Conservation (phyloP, 1,140 invertebrate genomes). For the Ditylenchus dipsaci region DNA sequence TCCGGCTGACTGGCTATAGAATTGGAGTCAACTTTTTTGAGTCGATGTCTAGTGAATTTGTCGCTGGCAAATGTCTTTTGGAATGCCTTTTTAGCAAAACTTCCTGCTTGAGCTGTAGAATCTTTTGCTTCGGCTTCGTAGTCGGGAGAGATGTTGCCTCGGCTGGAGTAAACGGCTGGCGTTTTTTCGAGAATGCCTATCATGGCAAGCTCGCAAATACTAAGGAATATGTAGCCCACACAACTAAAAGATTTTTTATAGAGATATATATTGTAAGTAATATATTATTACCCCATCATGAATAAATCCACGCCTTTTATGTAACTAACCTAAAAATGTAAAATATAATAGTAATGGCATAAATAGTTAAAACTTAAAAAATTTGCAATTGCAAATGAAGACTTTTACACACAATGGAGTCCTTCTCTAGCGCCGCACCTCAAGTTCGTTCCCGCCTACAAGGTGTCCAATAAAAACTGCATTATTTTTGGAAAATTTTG, state of each 20-base stretch:
- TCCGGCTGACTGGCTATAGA: background rate
- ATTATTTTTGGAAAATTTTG: too few relatives aligned
- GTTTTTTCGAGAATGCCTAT: slow-evolving; percentile 57
- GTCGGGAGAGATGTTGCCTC: slow-evolving; percentile 13
- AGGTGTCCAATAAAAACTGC: too few relatives aligned
- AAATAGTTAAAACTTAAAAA: slow-evolving; percentile 13
- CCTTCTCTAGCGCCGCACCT: too few relatives aligned
- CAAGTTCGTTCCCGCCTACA: too few relatives aligned
- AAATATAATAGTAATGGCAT: slow-evolving; percentile 1
- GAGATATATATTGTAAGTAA: slow-evolving; percentile 4
- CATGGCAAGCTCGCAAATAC: slow-evolving; percentile 60
- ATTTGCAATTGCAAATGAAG: too few relatives aligned
- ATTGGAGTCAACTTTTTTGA: slow-evolving; percentile 33
- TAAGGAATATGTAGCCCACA: slow-evolving; percentile 60
- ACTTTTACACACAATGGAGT: too few relatives aligned
- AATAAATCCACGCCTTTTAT: slow-evolving; percentile 61
- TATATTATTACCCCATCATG: slow-evolving; percentile 42
- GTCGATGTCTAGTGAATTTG: slow-evolving; percentile 16
- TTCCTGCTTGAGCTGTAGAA: background rate
- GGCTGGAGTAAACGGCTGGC: slow-evolving; percentile 8
- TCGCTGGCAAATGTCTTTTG: slow-evolving; percentile 32
- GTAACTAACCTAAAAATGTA: slow-evolving; percentile 56
- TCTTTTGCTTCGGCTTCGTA: slow-evolving; percentile 11
- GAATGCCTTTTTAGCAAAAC: slow-evolving; percentile 39
- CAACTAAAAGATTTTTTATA: slow-evolving; percentile 49